A percentile compares a stretch with the other conserved stretches of the same genome.
Conservation (phyloP, 2,797 vertebrate genomes). For the Malacoctenus gilli region DNA sequence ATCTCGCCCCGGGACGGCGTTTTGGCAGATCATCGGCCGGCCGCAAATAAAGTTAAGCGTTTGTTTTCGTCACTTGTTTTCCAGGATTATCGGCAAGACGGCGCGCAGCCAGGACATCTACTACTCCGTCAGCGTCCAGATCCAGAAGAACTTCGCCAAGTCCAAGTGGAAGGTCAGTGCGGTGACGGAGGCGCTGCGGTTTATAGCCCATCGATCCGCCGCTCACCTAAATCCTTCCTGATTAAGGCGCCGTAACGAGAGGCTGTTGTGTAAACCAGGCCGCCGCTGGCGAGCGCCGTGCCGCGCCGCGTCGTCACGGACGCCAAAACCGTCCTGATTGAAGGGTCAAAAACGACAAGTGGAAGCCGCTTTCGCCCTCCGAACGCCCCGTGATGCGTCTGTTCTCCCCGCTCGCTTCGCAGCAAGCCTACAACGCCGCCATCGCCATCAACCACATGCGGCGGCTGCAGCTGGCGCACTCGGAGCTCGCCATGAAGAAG, state of each 20-base stretch:
- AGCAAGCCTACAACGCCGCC: slow-evolving; percentile 94
- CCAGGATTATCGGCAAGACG: slow-evolving; percentile 95
- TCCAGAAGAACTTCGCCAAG: slow-evolving; percentile 97
- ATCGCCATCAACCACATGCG: slow-evolving; percentile 94
- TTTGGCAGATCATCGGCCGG: slow-evolving; percentile 7
- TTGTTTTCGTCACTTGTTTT: slow-evolving; percentile 24
- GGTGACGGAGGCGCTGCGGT: slow-evolving; percentile 23
- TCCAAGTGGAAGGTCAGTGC: slow-evolving; percentile 95
- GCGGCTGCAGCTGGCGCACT: slow-evolving; percentile 89
- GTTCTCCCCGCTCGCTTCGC: slow-evolving; percentile 11
- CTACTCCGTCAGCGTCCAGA: slow-evolving; percentile 93
- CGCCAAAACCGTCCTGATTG: slow-evolving; percentile 3
- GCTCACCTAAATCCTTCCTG: slow-evolving; percentile 41
- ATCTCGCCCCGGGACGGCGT: neutral
- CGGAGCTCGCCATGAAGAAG: slow-evolving; percentile 37
- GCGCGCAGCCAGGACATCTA: slow-evolving; percentile 94
- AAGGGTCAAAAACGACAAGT: too few relatives aligned
- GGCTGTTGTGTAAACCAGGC: slow-evolving; percentile 41
- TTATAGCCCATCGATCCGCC: slow-evolving; percentile 37
- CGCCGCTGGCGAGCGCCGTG: slow-evolving; percentile 5
- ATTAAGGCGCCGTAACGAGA: slow-evolving; percentile 49
- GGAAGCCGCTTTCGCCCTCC: too few relatives aligned
- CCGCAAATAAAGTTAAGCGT: slow-evolving; percentile 33
- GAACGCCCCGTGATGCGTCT: too few relatives aligned
- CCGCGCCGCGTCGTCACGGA: slow-evolving; percentile 4